These are phyloP conservation scores for Ascaphus truei DNA, from an alignment of 2,113 vertebrate genomes.

Conservation along the genomic window DNA sequence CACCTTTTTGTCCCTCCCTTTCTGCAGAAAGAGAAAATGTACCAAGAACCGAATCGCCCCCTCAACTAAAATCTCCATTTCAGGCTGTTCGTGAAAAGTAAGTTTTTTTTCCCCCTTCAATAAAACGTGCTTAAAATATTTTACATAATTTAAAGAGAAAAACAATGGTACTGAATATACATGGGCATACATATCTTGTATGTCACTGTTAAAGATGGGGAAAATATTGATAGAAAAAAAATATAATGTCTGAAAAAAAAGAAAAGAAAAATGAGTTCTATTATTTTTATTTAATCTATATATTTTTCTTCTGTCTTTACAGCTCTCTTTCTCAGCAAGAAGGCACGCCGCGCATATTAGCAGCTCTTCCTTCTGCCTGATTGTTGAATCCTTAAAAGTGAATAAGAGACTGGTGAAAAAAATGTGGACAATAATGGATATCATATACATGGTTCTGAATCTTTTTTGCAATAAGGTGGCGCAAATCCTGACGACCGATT, in stretches of 20 bases:
- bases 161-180: no score
- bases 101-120: conserved; percentile 45
- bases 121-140: no score
- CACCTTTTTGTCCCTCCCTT: not conserved
- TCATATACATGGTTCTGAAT: conserved; percentile 54
- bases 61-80: conserved; percentile 88
- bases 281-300: conserved; percentile 41
- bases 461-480: conserved; percentile 72
- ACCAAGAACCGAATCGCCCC: conserved; percentile 81
- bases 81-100: conserved; percentile 93
- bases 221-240: no score
- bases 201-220: no score
- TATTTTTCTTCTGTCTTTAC: conserved; percentile 57
- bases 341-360: conserved; percentile 88
- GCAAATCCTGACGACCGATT: conserved; percentile 71
- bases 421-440: conserved; percentile 52
- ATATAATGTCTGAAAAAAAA: no score
- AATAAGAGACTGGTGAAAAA: conserved; percentile 57
- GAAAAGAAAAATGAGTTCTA: no score
- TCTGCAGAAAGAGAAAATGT: conserved; percentile 80
- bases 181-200: no score
- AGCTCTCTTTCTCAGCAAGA: conserved; percentile 91
- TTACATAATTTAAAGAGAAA: not conserved
- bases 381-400: conserved; percentile 58
- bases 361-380: conserved; percentile 92